Base-by-base conservation (phyloP, 2,888 invertebrate genomes). In the Prenolepis imparis region DNA sequence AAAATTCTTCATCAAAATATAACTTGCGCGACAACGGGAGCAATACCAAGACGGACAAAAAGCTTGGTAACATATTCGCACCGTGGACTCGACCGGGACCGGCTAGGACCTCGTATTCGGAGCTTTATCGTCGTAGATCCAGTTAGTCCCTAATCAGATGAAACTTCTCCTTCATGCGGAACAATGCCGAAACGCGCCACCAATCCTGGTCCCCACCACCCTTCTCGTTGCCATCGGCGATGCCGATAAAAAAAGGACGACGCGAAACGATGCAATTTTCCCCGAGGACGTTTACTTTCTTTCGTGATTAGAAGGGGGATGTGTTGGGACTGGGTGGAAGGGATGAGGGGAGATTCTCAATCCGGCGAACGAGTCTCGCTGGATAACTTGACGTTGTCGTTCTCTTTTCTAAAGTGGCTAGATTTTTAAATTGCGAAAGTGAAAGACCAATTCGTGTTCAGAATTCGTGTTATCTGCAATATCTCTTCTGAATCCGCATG, bases 61-160 rank as follows among this genome's bases (percentile, higher is more conserved):
- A 92, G 74, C 88, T 91, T 39, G 86, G 78, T 84, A 90, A 89
- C 74, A 86, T 85, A 48, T 80, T 89, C 59, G 48, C 59, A 36
- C 68, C 86, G 55, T 83, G 78, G 63, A 82, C 74, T 28, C 77
- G 67, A 52, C 52, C 48, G 15, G 64, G 28, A 28, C 57, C 83
- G 39, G 87, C 84, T 78, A 91, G 89, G n/a, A 84, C 84, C 61
- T 92, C 92, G 28, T 93, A 93, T 83, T 88, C 91, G 89, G 91
- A 93, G 77, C 89, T 91, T 78, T 90, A 93, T 87, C 90, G 84
- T 36, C 90, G 88, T 36, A 91, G 87, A 86, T 83, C 86, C 82
- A 84, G 88, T 90, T 90, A 90, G 89, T 90, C 39, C n/a, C 32
- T 75, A 85, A 88, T 61, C 66, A 83, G 73, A 84, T 73, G 82